Evolutionary conservation across 2,888 invertebrate species (phyloP), one percentile per base, ranked within the genome.

Genomic region (Tupiocoris notatus): DNA sequence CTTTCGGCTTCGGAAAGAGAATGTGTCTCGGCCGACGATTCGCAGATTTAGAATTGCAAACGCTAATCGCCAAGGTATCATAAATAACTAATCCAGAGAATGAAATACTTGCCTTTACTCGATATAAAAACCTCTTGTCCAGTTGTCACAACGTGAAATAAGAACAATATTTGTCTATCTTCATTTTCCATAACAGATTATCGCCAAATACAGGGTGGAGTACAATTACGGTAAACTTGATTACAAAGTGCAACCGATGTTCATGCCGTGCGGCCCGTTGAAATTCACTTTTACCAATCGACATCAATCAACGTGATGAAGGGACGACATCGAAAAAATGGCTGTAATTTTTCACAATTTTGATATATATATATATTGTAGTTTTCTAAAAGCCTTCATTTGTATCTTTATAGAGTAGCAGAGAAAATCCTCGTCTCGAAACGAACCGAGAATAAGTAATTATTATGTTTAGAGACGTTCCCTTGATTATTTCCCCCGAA

Each of bases 31-130:
- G 95, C 0, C 86, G 94, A 76, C 86, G 95, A 79, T 95, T 95
- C 83, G 95, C 95, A 6, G 95, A 95, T 82, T 87, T 95, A 78
- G 95, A 96, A 86, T 92, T 95, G 84, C 93, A 95, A 86, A 90
- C 93, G 67, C 85, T 93, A 17, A 83, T 94, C 57, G 89, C 91
- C 0, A 93, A 93, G 88, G 92, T 92, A 85, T 39, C 70, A n/a
- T 59, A 59, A n/a, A 3, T 9, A 59, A 59, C n/a, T 9, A 59
- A 59, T n/a, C 3, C 16, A 18, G 6, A 39, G 39, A 7, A 7
- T 3, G 39, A 12, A n/a, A n/a, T n/a, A 18, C 21, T 17, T 59
- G 7, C 21, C 61, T 59, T 64, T 64, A 64, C 20, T 20, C 18
- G 22, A 20, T 12, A 6, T 3, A n/a, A 18, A n/a, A 21, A 3